Evolutionary conservation across 1,140 invertebrate genomes (phyloP).

Genomic region (Lethrus apterus): DNA sequence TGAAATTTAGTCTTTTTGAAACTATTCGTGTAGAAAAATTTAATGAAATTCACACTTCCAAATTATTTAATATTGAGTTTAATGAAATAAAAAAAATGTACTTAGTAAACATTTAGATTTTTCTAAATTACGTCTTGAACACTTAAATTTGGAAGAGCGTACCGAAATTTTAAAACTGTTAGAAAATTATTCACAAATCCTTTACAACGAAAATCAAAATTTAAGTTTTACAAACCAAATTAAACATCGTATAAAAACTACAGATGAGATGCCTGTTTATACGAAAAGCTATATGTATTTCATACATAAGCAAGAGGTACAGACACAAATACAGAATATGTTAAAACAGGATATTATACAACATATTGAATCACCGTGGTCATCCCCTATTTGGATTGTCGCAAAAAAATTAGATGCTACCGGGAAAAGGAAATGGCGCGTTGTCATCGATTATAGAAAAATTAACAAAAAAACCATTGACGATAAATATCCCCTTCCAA

Average conservation of each 20-base stretch:
- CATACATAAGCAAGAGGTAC: conserved; percentile 8
- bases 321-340: conserved; percentile 19
- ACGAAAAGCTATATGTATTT: conserved; percentile 18
- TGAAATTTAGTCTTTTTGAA: no score
- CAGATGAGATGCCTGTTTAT: conserved; percentile 15
- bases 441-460: no score
- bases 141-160: conserved; percentile 1
- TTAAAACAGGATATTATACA: conserved; percentile 23
- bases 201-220: conserved; percentile 11
- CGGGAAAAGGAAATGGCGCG: conserved; percentile 31
- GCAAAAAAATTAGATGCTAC: conserved; percentile 33
- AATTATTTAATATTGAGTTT: no score
- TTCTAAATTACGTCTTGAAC: neutral
- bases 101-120: no score
- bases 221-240: conserved; percentile 18
- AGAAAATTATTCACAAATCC: conserved; percentile 6
- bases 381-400: conserved; percentile 27
- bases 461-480: neutral
- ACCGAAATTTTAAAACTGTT: neutral
- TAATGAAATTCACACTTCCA: no score
- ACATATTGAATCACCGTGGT: conserved; percentile 28
- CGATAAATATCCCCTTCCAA: conserved; percentile 3
- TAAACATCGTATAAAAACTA: conserved; percentile 17
- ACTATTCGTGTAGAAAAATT: no score
- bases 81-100: no score